Conservation (phyloP, 2,888 invertebrate species). For the Aspidapion aeneum region DNA sequence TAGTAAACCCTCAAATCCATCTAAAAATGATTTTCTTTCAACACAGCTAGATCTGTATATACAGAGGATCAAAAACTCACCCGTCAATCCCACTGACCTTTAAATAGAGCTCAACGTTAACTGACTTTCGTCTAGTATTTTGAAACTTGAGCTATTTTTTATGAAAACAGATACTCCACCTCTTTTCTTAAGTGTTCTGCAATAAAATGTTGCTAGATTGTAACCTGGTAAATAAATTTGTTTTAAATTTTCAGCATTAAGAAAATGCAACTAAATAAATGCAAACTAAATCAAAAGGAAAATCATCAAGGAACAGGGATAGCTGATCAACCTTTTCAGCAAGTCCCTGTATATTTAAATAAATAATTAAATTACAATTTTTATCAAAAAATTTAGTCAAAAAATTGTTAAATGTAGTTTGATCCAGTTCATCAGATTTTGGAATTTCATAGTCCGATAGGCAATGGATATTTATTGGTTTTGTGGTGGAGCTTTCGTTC, state of each 20-base stretch:
- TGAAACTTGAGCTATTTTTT: neutral
- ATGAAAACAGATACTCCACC: slow-evolving; percentile 11
- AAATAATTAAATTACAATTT: neutral
- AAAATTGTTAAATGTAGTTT: neutral
- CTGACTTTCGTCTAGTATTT: neutral
- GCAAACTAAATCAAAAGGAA: neutral
- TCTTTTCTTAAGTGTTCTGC: slow-evolving; percentile 5
- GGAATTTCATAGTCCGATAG: too few species aligned
- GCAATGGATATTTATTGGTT: too few species aligned
- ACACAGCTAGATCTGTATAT: neutral
- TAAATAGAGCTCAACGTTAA: neutral
- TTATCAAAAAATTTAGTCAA: neutral
- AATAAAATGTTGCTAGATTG: slow-evolving; percentile 1
- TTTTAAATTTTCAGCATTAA: neutral
- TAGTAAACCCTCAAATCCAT: neutral
- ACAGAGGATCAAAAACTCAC: neutral
- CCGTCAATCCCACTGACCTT: neutral
- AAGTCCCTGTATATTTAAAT: neutral
- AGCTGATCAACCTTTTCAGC: slow-evolving; percentile 1
- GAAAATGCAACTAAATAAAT: neutral
- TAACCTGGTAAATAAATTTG: slow-evolving; percentile 2
- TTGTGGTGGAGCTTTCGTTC: too few species aligned
- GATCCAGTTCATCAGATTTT: too few species aligned
- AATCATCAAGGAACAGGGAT: neutral
- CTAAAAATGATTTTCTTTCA: neutral